Conservation (phyloP, 2,797 vertebrate species). For the Etheostoma perlongum region DNA sequence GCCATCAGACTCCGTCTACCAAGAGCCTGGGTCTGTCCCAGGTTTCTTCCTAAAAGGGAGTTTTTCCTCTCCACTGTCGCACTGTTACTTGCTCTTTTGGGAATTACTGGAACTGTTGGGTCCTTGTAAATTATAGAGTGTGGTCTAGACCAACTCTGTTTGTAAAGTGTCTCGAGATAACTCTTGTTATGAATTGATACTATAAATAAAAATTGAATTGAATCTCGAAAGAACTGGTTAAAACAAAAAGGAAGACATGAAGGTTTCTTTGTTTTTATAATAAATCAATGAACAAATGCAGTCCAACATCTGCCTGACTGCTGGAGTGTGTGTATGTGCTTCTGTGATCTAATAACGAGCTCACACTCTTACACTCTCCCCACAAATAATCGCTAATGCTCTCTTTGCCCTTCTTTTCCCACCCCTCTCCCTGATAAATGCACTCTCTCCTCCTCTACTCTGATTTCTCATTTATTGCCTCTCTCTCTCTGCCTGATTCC, state of each 20-base stretch:
- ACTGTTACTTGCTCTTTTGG: no score
- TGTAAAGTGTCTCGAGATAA: no score
- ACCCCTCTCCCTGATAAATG: constrained; percentile 44
- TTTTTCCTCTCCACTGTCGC: no score
- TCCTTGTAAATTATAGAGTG: no score
- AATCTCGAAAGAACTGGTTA: neutral
- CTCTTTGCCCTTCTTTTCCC: constrained; percentile 24
- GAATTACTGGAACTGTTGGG: no score
- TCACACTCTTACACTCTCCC: constrained; percentile 2
- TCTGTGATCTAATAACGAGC: constrained; percentile 32
- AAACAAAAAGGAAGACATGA: neutral
- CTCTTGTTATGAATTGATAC: no score
- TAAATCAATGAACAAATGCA: neutral
- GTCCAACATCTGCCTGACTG: constrained; percentile 3
- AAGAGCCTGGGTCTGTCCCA: no score
- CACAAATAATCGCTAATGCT: constrained; percentile 42
- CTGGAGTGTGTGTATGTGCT: constrained; percentile 4
- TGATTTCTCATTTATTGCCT: constrained; percentile 49
- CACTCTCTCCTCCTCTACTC: constrained; percentile 30
- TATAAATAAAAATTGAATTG: no score
- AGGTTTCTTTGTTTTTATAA: constrained; percentile 7
- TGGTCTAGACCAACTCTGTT: no score
- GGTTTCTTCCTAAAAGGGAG: no score
- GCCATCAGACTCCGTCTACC: no score
- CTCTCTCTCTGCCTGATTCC: constrained; percentile 36